Base-by-base conservation (phyloP, 2,113 vertebrate species). In the Chaetodon auriga region DNA sequence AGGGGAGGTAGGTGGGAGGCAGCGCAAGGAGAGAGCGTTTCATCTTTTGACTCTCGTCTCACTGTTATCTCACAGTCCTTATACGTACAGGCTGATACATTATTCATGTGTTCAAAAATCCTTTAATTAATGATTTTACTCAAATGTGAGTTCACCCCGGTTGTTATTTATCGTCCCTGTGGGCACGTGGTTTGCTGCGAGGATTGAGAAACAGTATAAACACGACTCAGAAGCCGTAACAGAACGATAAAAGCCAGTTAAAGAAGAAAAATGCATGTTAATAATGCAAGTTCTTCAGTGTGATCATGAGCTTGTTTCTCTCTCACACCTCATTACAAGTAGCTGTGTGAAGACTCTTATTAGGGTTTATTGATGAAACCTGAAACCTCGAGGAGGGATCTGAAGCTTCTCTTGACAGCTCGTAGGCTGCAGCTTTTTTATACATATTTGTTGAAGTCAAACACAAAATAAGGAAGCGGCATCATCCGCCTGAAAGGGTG, bases 101-200 rank as follows among this genome's bases (percentile, higher is more conserved):
- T 53, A 64, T 61, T 68, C 13, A 87, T 13, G 10, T 11, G 19
- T 36, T 48, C 1, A 72, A 57, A 41, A 55, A 57, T 21, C 18
- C 18, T 55, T 72, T 55, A 51, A 75, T 64, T 30, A 48, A 10
- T 55, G 15, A 35, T 73, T 61, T 66, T 13, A 19, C 51, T 75
- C 12, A 41, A 65, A 49, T 51, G 15, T 45, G 38, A 2, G 63
- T 79, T 55, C 36, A 49, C 4, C 7, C 54, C 23, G 48, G 16
- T 48, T 9, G 7, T 14, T n/a, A 41, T 63, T 38, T 23, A 21
- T 51, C 46, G 0, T 23, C 14, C 5, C 15, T 7, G 3, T 62
- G 46, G 57, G 5, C 25, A 25, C 5, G 3, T 30, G 30, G 30
- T 30, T 23, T 68, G 58, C 57, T 70, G 45, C 63, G 46, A 55